Evolutionary conservation across 2,888 invertebrate species (phyloP).

Genomic region (Drosophila greeni): DNA sequence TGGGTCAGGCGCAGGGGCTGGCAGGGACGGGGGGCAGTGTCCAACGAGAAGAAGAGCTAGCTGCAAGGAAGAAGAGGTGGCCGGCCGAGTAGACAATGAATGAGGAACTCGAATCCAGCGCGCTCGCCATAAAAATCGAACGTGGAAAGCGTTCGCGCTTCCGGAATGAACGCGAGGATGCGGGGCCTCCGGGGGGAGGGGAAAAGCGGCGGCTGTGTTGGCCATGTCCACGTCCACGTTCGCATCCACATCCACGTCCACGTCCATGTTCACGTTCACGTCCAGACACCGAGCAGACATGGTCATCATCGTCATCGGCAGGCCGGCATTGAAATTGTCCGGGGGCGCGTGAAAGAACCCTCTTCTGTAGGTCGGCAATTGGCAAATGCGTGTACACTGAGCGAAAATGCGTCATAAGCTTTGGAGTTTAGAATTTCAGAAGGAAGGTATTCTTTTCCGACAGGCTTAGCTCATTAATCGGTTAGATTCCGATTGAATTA

Average conservation of each 20-base stretch:
- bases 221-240: conserved; percentile 33
- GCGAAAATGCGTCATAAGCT: not conserved
- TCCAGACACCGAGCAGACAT: conserved; percentile 70
- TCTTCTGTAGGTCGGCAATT: conserved; percentile 69
- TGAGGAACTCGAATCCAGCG: conserved; percentile 67
- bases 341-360: conserved; percentile 28
- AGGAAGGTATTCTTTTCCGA: not conserved
- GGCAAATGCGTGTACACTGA: conserved; percentile 55
- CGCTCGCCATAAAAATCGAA: conserved; percentile 72
- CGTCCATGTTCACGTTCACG: conserved; percentile 48
- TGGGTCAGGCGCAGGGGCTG: conserved; percentile 30
- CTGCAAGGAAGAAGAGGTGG: conserved; percentile 23
- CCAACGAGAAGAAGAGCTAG: conserved; percentile 14
- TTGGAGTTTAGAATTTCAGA: not conserved
- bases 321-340: conserved; percentile 59
- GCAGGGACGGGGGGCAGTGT: not conserved
- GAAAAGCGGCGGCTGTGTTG: conserved; percentile 9
- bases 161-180: conserved; percentile 57
- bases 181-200: conserved; percentile 42
- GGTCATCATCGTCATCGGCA: conserved; percentile 44
- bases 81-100: conserved; percentile 58
- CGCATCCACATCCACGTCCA: conserved; percentile 25
- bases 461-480: no score
- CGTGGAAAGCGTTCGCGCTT: conserved; percentile 70
- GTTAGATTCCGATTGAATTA: not conserved